Conservation (phyloP, 2,797 vertebrate genomes). For the Hydrophis major region DNA sequence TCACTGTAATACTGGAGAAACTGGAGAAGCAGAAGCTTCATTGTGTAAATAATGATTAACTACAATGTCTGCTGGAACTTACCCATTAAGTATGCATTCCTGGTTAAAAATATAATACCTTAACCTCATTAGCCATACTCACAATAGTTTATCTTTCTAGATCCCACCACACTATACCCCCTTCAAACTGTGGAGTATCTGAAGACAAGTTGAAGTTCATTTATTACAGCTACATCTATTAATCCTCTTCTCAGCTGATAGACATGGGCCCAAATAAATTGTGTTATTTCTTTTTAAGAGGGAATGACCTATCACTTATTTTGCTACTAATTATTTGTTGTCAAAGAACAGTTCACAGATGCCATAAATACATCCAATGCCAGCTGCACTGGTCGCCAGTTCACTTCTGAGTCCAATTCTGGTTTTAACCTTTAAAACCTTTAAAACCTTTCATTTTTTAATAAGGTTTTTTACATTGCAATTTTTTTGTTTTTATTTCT, state of each 20-base stretch:
- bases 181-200: neutral
- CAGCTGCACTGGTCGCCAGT: neutral
- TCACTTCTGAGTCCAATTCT: neutral
- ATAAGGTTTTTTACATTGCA: neutral
- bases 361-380: neutral
- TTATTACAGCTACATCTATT: neutral
- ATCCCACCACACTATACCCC: neutral
- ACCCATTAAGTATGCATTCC: neutral
- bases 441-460: neutral
- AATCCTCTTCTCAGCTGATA: neutral
- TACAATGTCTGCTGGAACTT: neutral
- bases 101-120: neutral
- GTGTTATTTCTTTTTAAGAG: neutral
- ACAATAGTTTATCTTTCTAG: neutral
- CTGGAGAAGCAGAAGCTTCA: neutral
- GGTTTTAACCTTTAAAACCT: neutral
- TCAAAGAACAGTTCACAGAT: neutral
- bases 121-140: neutral
- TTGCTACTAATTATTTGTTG: neutral
- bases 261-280: neutral
- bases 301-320: neutral
- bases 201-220: neutral
- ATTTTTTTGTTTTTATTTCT: neutral
- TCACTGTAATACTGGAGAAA: neutral
- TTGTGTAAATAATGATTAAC: neutral